Percentiles rank a stretch among this genome's conserved stretches.
Conservation (phyloP, 2,888 invertebrate genomes). For the Netelia melanura region DNA sequence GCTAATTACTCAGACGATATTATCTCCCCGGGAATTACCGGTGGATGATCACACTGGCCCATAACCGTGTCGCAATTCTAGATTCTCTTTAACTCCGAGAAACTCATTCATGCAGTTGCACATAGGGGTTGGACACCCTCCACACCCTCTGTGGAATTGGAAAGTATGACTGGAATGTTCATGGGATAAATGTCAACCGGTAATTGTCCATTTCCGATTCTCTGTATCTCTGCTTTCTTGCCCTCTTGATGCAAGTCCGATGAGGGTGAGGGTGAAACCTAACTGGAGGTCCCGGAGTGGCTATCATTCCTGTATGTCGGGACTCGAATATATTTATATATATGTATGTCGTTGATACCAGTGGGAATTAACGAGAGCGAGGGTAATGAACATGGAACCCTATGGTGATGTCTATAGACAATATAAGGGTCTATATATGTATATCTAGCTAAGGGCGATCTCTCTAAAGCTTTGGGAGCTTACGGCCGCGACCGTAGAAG, state of each 20-base stretch:
- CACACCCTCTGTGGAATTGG: not conserved
- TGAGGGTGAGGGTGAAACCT: constrained; percentile 21
- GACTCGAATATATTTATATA: not conserved
- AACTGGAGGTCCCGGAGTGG: not conserved
- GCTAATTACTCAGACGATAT: constrained; percentile 36
- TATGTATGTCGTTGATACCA: not conserved
- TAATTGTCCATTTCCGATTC: constrained; percentile 35
- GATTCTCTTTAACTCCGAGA: constrained; percentile 39
- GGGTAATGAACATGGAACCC: constrained; percentile 6
- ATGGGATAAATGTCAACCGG: constrained; percentile 2
- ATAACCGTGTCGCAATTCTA: constrained; percentile 15
- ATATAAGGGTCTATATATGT: not conserved
- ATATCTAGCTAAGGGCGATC: not conserved
- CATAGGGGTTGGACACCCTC: not conserved
- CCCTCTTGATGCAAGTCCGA: not conserved
- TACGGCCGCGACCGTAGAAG: not conserved
- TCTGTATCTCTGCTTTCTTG: constrained; percentile 30
- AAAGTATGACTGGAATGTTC: constrained; percentile 3
- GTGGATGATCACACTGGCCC: not conserved
- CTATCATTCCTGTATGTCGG: not conserved
- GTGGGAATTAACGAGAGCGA: constrained; percentile 28
- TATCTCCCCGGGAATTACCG: not conserved
- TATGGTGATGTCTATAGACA: not conserved
- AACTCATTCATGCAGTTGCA: not conserved
- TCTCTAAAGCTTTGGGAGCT: constrained; percentile 22